Percentiles rank a stretch among this genome's conserved stretches.
Evolutionary conservation across 2,888 invertebrate genomes (phyloP).

Genomic region (Eugnorisma glareosa): DNA sequence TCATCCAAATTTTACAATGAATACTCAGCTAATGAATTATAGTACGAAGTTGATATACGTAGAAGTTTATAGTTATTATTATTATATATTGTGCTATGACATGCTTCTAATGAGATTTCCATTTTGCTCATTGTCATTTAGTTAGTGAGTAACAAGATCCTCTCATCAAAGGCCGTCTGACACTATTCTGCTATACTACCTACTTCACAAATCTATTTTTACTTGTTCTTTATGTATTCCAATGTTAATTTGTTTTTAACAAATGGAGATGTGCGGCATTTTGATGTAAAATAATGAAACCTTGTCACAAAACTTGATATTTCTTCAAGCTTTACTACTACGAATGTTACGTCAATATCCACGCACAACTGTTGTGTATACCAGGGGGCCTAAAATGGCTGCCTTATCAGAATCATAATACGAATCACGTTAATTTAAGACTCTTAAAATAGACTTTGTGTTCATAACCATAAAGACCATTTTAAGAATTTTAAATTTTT

Average conservation of each 20-base stretch:
- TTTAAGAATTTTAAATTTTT: too few species aligned
- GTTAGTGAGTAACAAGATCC: neutral
- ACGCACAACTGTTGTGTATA: neutral
- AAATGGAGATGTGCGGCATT: neutral
- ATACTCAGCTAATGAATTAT: slow-evolving; percentile 30
- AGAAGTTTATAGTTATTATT: slow-evolving; percentile 14
- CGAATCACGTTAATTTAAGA: too few species aligned
- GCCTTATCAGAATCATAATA: too few species aligned
- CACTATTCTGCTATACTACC: neutral
- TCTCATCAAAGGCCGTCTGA: neutral
- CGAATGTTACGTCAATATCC: neutral
- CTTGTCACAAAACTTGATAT: neutral
- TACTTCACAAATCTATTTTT: neutral
- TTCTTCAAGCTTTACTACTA: neutral
- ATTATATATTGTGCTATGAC: slow-evolving; percentile 17
- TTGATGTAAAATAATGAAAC: slow-evolving; percentile 9
- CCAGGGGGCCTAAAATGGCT: too few species aligned
- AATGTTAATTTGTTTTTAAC: neutral
- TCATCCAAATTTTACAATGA: slow-evolving; percentile 18
- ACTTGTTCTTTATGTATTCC: neutral
- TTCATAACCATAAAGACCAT: too few species aligned
- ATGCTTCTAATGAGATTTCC: slow-evolving; percentile 18
- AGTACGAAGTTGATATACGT: slow-evolving; percentile 23
- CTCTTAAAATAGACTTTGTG: too few species aligned
- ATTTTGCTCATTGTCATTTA: slow-evolving; percentile 26